phyloP scores from a whole-genome alignment of 2,888 invertebrate species.

The Drosophila basisetae region DNA sequence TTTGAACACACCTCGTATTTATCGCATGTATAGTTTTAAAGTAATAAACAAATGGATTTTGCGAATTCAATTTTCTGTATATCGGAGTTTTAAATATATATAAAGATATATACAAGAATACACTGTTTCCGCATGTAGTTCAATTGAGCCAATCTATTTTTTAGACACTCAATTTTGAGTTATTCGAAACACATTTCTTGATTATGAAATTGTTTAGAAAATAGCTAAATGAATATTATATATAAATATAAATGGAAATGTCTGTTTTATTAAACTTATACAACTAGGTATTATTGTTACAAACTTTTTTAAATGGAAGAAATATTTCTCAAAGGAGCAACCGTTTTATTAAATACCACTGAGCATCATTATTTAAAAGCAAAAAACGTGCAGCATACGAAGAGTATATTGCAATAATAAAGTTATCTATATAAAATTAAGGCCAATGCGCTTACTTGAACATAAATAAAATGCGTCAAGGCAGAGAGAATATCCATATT shows the following conservation, averaged over 20 bases:
- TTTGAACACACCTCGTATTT: too few species aligned
- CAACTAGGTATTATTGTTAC: neutral
- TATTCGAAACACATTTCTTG: neutral
- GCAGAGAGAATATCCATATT: slow-evolving; percentile 2
- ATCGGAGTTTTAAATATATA: neutral
- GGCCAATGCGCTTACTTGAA: neutral
- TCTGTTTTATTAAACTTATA: neutral
- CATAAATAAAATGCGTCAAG: neutral
- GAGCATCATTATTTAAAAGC: neutral
- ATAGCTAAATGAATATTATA: neutral
- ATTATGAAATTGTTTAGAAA: neutral
- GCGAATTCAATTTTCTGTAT: neutral
- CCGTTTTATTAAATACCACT: neutral
- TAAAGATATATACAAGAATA: neutral
- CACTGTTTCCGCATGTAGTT: neutral
- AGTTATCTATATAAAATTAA: neutral
- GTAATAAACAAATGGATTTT: neutral
- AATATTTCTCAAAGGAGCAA: neutral
- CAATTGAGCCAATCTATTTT: neutral
- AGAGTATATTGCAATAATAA: neutral
- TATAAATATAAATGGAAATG: neutral
- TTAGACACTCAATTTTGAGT: neutral
- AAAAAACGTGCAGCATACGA: neutral
- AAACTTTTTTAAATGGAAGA: neutral
- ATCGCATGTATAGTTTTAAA: neutral